These are phyloP conservation scores for Eurosta solidaginis DNA, from an alignment of 1,140 invertebrate species.

Conservation along the genomic window DNA sequence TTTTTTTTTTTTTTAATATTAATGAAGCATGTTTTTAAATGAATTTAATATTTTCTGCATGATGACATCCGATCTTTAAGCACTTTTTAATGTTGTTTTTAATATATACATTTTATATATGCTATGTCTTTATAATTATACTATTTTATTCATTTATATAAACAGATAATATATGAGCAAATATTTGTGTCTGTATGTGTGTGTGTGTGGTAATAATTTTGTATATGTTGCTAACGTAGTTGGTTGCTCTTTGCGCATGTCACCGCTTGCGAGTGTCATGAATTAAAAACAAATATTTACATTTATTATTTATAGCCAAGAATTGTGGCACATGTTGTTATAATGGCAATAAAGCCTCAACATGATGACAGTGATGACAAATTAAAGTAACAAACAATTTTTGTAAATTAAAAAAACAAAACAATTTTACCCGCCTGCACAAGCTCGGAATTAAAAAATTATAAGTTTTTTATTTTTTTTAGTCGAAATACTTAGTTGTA, in stretches of 20 bases:
- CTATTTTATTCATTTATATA: background rate
- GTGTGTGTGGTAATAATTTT: background rate
- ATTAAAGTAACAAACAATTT: background rate
- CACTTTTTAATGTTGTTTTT: too few relatives aligned
- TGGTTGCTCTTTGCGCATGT: background rate
- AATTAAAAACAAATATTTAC: constrained; percentile 23
- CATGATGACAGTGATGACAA: background rate
- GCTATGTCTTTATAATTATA: background rate
- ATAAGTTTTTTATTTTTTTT: too few relatives aligned
- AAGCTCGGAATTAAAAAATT: too few relatives aligned
- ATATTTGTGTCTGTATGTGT: background rate
- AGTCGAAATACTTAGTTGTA: too few relatives aligned
- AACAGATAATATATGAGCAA: background rate
- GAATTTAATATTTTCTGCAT: background rate
- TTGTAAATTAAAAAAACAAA: background rate
- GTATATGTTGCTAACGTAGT: background rate
- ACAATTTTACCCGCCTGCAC: too few relatives aligned
- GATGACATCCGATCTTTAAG: too few relatives aligned
- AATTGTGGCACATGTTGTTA: constrained; percentile 6
- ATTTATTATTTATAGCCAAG: constrained; percentile 6
- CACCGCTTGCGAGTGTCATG: constrained; percentile 9
- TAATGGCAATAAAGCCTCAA: background rate
- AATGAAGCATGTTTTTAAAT: background rate
- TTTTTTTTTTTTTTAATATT: background rate
- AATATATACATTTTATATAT: background rate